Evolutionary conservation across 2,888 invertebrate genomes (phyloP).

Genomic region (Polia nebulosa): DNA sequence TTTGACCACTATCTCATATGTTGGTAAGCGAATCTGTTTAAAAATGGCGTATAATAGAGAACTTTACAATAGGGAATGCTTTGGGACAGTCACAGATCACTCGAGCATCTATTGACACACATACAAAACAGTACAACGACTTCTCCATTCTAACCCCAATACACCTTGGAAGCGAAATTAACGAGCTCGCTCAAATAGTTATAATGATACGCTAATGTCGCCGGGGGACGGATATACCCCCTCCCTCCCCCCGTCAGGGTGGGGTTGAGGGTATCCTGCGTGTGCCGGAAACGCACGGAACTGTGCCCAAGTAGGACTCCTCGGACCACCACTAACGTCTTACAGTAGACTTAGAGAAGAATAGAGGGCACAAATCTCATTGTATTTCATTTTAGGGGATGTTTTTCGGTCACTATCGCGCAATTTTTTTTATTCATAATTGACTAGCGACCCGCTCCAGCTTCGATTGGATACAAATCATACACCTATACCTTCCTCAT

Average conservation of each 20-base stretch:
- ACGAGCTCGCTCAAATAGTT: conserved; percentile 57
- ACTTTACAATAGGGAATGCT: too few relatives aligned
- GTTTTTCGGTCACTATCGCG: too few relatives aligned
- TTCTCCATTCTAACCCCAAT: conserved; percentile 1
- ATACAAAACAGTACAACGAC: conserved; percentile 8
- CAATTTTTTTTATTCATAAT: too few relatives aligned
- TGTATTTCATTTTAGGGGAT: too few relatives aligned
- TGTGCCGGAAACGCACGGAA: conserved; percentile 69
- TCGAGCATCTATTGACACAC: too few relatives aligned
- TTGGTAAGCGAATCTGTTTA: too few relatives aligned
- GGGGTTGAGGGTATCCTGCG: conserved; percentile 61
- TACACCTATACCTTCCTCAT: too few relatives aligned
- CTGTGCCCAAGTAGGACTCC: conserved; percentile 61
- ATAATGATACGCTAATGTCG: conserved; percentile 57
- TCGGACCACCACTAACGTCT: conserved; percentile 66
- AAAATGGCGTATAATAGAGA: background rate
- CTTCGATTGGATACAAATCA: too few relatives aligned
- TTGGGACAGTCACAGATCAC: too few relatives aligned
- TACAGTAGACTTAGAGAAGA: conserved; percentile 35
- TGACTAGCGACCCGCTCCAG: too few relatives aligned
- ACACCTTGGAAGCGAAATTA: conserved; percentile 34
- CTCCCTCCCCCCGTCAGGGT: conserved; percentile 34
- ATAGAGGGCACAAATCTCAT: conserved; percentile 24
- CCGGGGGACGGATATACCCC: conserved; percentile 55
- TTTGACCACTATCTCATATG: too few relatives aligned